Evolutionary conservation across 2,797 vertebrate species (phyloP).

Genomic region (Craterocephalus amniculus): DNA sequence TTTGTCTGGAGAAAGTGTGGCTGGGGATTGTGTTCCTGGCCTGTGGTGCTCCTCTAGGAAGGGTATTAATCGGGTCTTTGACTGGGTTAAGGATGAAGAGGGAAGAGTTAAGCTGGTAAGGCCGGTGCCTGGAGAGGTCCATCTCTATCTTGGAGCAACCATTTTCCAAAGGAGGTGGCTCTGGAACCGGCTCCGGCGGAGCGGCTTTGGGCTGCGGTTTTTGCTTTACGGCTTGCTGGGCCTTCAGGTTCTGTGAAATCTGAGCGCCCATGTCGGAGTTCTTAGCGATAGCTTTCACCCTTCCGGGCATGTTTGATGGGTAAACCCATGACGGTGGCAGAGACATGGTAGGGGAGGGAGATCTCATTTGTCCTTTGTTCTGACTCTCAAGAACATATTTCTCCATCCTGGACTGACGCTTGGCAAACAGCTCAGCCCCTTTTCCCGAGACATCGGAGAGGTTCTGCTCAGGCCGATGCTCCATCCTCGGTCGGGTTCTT

Average conservation of each 20-base stretch:
- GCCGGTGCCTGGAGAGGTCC: slow-evolving; percentile 90
- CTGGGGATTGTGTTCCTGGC: slow-evolving; percentile 80
- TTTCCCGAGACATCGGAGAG: slow-evolving; percentile 92
- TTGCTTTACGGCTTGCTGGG: slow-evolving; percentile 80
- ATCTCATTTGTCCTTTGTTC: slow-evolving; percentile 79
- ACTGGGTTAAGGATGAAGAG: slow-evolving; percentile 92
- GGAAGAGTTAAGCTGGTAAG: slow-evolving; percentile 91
- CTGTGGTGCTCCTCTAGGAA: slow-evolving; percentile 85
- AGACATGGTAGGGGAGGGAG: slow-evolving; percentile 94
- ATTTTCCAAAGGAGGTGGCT: slow-evolving; percentile 82
- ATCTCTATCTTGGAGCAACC: slow-evolving; percentile 90
- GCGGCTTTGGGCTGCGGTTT: slow-evolving; percentile 67
- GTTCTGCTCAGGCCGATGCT: slow-evolving; percentile 88
- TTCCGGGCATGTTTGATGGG: slow-evolving; percentile 84
- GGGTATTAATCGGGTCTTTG: slow-evolving; percentile 83
- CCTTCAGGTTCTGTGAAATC: slow-evolving; percentile 82
- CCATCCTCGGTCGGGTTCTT: slow-evolving; percentile 84
- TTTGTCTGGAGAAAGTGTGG: slow-evolving; percentile 77
- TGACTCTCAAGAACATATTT: slow-evolving; percentile 90
- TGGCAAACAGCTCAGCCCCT: slow-evolving; percentile 94
- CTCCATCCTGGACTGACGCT: slow-evolving; percentile 96
- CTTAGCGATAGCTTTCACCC: slow-evolving; percentile 87
- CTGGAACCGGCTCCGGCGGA: slow-evolving; percentile 62
- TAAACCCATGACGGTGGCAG: slow-evolving; percentile 97
- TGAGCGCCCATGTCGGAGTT: slow-evolving; percentile 84